These are phyloP conservation scores for Thalpophila matura DNA, from an alignment of 2,888 invertebrate species.

Conservation along the genomic window DNA sequence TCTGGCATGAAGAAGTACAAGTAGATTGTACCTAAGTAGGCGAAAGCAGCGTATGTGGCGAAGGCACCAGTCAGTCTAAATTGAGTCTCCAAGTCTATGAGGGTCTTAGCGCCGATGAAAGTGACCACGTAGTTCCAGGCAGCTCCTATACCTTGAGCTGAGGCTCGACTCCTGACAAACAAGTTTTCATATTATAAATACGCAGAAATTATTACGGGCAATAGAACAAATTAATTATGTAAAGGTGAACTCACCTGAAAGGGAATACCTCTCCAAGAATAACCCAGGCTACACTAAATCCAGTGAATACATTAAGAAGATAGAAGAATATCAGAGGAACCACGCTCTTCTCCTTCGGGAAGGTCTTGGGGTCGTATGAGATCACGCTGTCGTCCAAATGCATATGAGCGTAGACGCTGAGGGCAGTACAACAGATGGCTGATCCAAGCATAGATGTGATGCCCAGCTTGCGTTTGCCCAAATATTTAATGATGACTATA, in stretches of 20 bases:
- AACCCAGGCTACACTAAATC: conserved; percentile 89
- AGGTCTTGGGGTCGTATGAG: conserved; percentile 83
- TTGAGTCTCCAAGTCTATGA: conserved; percentile 84
- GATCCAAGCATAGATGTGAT: conserved; percentile 82
- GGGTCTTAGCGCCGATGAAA: conserved; percentile 89
- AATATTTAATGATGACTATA: conserved; percentile 79
- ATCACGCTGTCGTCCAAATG: conserved; percentile 78
- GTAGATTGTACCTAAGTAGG: conserved; percentile 85
- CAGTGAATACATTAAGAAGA: conserved; percentile 79
- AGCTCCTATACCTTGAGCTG: conserved; percentile 89
- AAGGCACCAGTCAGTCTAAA: conserved; percentile 87
- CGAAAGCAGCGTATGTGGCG: conserved; percentile 85
- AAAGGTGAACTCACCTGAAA: conserved; percentile 80
- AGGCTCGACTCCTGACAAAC: conserved; percentile 85
- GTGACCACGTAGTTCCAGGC: conserved; percentile 88
- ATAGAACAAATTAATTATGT: not conserved
- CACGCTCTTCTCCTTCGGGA: conserved; percentile 80
- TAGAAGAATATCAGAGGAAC: conserved; percentile 83
- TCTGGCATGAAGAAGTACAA: conserved; percentile 90
- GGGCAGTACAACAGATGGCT: conserved; percentile 78
- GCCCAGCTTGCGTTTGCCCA: conserved; percentile 88
- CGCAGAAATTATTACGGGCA: too few relatives aligned
- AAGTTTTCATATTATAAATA: not conserved
- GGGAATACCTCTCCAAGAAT: conserved; percentile 91
- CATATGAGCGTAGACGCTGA: conserved; percentile 84